phyloP scores from a whole-genome alignment of 2,797 vertebrate genomes.

The Discoglossus pictus region DNA sequence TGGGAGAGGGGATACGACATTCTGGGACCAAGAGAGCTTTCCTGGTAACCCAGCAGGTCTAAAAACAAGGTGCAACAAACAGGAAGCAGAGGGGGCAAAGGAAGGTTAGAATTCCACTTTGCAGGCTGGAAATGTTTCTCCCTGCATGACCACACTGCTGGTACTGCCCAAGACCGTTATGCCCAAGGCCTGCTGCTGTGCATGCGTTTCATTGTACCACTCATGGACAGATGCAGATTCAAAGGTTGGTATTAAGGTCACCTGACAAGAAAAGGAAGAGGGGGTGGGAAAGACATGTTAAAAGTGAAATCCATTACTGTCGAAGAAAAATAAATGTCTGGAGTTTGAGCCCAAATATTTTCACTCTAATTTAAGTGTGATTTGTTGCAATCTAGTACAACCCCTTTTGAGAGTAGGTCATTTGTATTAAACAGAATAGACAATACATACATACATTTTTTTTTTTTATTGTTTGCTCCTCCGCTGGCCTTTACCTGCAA shows the following conservation, averaged over 20 bases:
- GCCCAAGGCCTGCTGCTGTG: slow-evolving; percentile 75
- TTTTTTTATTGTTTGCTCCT: too few species aligned
- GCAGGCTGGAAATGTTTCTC: slow-evolving; percentile 93
- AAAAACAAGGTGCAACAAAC: not conserved
- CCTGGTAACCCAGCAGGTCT: not conserved
- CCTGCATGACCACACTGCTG: slow-evolving; percentile 96
- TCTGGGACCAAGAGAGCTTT: not conserved
- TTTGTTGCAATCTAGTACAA: too few species aligned
- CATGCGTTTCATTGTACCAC: slow-evolving; percentile 89
- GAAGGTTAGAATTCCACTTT: slow-evolving; percentile 91
- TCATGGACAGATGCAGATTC: slow-evolving; percentile 86
- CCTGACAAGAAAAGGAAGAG: slow-evolving; percentile 64
- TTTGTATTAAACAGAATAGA: too few species aligned
- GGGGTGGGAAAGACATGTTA: not conserved
- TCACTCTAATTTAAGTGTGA: too few species aligned
- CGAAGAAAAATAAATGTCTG: too few species aligned
- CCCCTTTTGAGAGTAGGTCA: too few species aligned
- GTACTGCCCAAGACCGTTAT: slow-evolving; percentile 89
- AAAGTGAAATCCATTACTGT: too few species aligned
- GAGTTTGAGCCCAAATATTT: too few species aligned
- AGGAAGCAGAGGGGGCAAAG: not conserved
- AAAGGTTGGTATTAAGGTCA: slow-evolving; percentile 89
- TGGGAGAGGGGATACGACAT: not conserved
- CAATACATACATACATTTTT: too few species aligned
- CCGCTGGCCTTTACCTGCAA: too few species aligned